A percentile compares a stretch with the other conserved stretches of the same genome.
phyloP scores from a whole-genome alignment of 2,797 vertebrate genomes.

The Anguilla pacifica region DNA sequence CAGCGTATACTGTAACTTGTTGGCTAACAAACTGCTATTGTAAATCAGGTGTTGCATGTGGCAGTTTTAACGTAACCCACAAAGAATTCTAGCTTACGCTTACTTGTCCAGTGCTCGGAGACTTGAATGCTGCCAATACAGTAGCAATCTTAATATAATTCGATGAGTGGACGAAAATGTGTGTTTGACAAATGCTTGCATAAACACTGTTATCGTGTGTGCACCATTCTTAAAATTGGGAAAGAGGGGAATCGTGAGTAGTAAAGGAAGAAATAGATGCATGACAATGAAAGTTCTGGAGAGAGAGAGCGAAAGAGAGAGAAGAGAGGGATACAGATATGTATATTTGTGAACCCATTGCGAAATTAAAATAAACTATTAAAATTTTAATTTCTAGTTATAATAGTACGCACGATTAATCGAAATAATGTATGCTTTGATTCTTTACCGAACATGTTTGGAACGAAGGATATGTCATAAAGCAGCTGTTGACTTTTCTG shows the following conservation, averaged over 20 bases:
- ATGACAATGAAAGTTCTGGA: background rate
- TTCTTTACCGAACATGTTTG: slow-evolving; percentile 48
- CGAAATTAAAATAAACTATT: background rate
- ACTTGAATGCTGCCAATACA: background rate
- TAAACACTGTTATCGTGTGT: background rate
- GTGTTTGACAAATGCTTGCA: background rate
- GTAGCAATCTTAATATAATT: background rate
- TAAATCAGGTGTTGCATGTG: background rate
- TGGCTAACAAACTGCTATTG: background rate
- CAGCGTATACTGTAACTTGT: background rate
- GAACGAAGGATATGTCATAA: slow-evolving; percentile 17
- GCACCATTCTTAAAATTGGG: background rate
- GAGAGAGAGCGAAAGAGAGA: slow-evolving; percentile 50
- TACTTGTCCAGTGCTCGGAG: background rate
- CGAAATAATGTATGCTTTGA: slow-evolving; percentile 26
- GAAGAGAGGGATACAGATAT: slow-evolving; percentile 42
- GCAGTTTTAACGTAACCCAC: background rate
- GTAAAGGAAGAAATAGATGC: background rate
- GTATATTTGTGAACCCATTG: slow-evolving; percentile 13
- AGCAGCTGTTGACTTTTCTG: background rate
- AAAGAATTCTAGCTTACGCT: background rate
- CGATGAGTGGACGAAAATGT: background rate
- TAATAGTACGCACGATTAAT: background rate
- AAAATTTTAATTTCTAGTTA: background rate
- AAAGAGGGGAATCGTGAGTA: background rate